Evolutionary conservation across 1,140 invertebrate genomes (phyloP), one percentile per base, ranked within the genome.

Genomic region (Rhyacophila brunnea): DNA sequence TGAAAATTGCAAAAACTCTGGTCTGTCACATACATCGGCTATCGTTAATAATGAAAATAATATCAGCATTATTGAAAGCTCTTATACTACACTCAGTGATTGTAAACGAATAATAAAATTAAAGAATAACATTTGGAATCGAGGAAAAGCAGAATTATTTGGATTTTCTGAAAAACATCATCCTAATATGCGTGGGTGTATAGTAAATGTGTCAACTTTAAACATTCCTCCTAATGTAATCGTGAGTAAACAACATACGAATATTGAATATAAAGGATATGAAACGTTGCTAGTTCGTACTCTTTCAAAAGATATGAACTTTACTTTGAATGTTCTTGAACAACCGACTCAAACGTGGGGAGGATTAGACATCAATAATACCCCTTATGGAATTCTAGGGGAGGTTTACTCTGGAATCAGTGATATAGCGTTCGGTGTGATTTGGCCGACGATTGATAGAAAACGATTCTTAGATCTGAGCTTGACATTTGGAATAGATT

Each of bases 151-250:
- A 15, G 4, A 18, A 10, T 14, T 7, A 45, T 45, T 14, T 40
- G 38, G 38, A n/a, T 40, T 40, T n/a, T 4, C 11, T 15, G 15
- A 40, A 13, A 40, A 13, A n/a, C 15, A 40, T 40, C 15, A n/a
- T 13, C n/a, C 15, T 40, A n/a, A 40, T 40, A 49, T 48, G 53
- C 42, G 46, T 1, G 46, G 46, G 9, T 59, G 57, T 20, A n/a
- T 20, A n/a, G 14, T 59, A n/a, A 59, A 59, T 52, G 40, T 59
- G 11, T 59, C 57, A 2, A 59, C 48, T 0, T 11, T 59, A 28
- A 23, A n/a, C 5, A 36, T 59, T 35, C 57, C 57, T 13, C 57
- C 57, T 5, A 59, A 59, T 36, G 48, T 52, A 10, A 46, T 51
- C 6, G n/a, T 34, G 0, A 42, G 45, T 19, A 34, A 28, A 49